Conservation (phyloP, 2,888 invertebrate species). For the Meta bourneti region DNA sequence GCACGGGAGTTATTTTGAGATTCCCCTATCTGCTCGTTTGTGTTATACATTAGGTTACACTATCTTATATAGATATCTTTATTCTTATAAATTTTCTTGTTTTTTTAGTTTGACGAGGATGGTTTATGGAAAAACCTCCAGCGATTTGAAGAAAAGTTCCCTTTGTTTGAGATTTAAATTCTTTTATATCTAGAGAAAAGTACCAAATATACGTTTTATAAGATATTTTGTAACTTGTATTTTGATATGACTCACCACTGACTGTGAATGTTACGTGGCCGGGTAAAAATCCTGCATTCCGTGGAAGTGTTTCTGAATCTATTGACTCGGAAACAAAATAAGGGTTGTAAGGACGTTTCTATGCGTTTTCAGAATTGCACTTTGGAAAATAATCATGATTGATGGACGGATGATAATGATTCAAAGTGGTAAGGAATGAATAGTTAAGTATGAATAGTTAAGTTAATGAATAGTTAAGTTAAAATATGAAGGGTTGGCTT, state of each 20-base stretch:
- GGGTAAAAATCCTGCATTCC: no score
- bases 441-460: no score
- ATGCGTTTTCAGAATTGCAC: no score
- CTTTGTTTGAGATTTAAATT: not conserved
- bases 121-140: not conserved
- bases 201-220: not conserved
- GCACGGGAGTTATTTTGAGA: slow-evolving; percentile 25
- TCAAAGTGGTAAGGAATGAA: no score
- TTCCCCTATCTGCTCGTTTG: slow-evolving; percentile 17
- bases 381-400: no score
- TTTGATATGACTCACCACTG: not conserved
- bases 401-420: no score
- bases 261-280: no score
- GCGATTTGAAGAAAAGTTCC: not conserved
- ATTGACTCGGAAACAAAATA: no score
- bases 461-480: no score
- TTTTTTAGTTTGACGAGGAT: not conserved
- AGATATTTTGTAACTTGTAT: not conserved
- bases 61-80: not conserved
- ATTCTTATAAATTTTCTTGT: not conserved
- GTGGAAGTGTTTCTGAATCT: no score
- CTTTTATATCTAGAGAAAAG: not conserved
- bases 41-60: slow-evolving; percentile 14
- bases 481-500: no score
- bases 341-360: no score